phyloP scores from a whole-genome alignment of 1,140 invertebrate species.

The Cylas formicarius region DNA sequence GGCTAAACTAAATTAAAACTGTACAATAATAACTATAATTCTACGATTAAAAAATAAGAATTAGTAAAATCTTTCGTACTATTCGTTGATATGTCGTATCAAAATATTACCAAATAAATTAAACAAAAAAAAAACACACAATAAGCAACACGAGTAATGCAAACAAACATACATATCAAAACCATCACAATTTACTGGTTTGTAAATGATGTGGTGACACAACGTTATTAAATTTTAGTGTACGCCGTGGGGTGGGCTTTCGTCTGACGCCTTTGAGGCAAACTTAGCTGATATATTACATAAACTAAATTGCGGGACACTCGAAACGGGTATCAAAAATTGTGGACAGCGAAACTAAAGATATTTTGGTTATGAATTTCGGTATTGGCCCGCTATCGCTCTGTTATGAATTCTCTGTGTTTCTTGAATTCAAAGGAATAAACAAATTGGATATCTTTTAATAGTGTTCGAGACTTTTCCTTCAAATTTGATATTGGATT shows the following conservation, averaged over 20 bases:
- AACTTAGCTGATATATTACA: constrained; percentile 1
- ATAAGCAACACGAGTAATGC: constrained; percentile 2
- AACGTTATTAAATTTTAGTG: background rate
- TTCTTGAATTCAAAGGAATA: too few species aligned
- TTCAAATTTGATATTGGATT: too few species aligned
- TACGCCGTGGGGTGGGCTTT: too few species aligned
- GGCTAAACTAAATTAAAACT: too few species aligned
- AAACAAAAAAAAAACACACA: background rate
- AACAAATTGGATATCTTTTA: too few species aligned
- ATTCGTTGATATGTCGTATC: constrained; percentile 7
- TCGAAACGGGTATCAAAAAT: background rate
- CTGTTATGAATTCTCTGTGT: too few species aligned
- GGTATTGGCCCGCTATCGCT: too few species aligned
- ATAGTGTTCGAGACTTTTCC: too few species aligned
- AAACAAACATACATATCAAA: constrained; percentile 28
- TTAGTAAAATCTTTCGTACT: too few species aligned
- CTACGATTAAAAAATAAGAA: too few species aligned
- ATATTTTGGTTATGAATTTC: too few species aligned
- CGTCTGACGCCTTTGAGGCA: background rate
- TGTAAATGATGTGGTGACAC: constrained; percentile 37
- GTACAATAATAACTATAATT: too few species aligned
- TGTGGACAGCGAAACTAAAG: background rate
- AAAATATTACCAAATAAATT: constrained; percentile 2
- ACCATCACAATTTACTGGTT: constrained; percentile 40
- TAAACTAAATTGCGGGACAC: background rate